Percentiles rank a stretch among this genome's conserved stretches.
Evolutionary conservation across 1,140 invertebrate genomes (phyloP).

Genomic region (Pachypeltis micranthus): DNA sequence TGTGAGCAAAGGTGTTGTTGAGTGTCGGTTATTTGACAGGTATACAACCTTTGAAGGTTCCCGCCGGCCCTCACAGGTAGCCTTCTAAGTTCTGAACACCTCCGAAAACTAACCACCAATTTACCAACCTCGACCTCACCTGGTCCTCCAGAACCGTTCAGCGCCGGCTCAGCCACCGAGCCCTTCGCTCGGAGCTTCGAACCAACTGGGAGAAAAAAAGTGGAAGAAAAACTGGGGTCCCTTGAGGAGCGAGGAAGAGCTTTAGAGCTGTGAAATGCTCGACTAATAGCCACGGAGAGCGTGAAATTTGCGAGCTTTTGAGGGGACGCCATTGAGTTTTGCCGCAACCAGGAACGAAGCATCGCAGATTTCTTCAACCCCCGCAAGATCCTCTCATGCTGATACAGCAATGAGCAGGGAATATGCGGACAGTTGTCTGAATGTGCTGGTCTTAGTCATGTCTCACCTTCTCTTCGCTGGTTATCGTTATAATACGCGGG

Average conservation of each 20-base stretch:
- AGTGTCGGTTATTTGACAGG: neutral
- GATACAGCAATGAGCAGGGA: too few species aligned
- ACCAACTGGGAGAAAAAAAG: neutral
- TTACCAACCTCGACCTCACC: conserved; percentile 9
- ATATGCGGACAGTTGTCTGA: too few species aligned
- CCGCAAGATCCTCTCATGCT: too few species aligned
- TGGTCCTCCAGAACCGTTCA: conserved; percentile 25
- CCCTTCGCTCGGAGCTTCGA: neutral
- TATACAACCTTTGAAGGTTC: neutral
- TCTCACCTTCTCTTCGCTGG: too few species aligned
- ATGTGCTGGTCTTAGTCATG: too few species aligned
- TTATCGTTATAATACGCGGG: too few species aligned
- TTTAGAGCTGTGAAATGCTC: conserved; percentile 12
- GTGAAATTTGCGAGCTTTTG: too few species aligned
- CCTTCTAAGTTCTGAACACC: neutral
- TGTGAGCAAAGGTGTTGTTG: neutral
- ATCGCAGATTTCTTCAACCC: too few species aligned
- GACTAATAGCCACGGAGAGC: too few species aligned
- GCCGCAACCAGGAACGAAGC: too few species aligned
- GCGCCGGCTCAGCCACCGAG: neutral
- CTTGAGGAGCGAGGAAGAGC: conserved; percentile 23
- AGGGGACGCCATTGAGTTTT: too few species aligned
- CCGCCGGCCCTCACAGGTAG: neutral
- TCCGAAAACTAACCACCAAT: neutral
- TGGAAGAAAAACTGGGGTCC: neutral